Base-by-base conservation (phyloP, 2,113 vertebrate genomes). In the Salvelinus namaycush region DNA sequence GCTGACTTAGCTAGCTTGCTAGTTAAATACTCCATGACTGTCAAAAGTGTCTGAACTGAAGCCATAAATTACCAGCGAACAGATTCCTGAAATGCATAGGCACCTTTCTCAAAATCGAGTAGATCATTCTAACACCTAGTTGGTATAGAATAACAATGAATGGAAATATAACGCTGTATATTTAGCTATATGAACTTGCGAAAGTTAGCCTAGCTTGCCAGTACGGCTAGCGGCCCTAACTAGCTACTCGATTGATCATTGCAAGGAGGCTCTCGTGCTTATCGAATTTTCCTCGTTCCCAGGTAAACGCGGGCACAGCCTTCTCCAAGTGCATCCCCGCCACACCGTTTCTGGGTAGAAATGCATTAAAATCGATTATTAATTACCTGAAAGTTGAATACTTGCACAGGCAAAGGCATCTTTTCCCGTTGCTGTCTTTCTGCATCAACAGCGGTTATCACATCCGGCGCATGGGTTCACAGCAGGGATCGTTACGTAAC, bases 321-420 rank as follows among this genome's bases (percentile, higher is more conserved):
- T 11, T 22, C 3, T 34, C 24, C 34, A n/a, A 3, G 26, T 29
- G 24, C 18, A 18, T 60, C 12, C 9, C 73, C 18, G 26, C 7
- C 39, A 70, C n/a, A 70, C 44, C 5, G 29, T 70, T 74, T 44
- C 44, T 18, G 14, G 29, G 7, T 62, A 62, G 54, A 70, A 4
- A 70, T 26, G 39, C 39, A 20, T 11, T 1, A 3, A 22, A 70
- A 60, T 29, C 49, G 13, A 27, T 49, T 4, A 70, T n/a, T 59
- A 59, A 18, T 73, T 91, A 95, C 95, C 94, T 95, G 95, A 84
- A 95, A 83, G 89, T 95, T 95, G 74, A 95, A 95, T 84, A 95
- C 94, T 92, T 95, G 95, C 66, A 95, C 93, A 75, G 94, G 94
- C 86, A 95, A 84, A 89, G 93, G 93, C 94, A 95, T 95, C 92